Evolutionary conservation across 1,140 invertebrate species (phyloP).

Genomic region (Drosophila grimshawi): DNA sequence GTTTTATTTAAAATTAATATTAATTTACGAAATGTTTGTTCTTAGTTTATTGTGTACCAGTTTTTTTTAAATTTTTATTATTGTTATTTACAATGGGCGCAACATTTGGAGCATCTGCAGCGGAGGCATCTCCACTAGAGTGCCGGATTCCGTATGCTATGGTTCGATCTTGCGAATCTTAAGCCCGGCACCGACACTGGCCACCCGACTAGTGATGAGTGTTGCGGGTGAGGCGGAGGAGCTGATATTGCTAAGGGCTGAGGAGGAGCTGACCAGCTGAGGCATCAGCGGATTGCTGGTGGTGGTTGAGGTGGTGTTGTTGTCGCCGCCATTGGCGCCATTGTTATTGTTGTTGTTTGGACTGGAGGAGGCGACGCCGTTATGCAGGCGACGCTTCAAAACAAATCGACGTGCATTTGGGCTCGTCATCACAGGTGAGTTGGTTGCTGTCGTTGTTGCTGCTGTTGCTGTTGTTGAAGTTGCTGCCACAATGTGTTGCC

Average conservation of each 20-base stretch:
- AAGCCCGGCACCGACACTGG: conserved; percentile 46
- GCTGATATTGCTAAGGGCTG: background rate
- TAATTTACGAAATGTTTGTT: conserved; percentile 21
- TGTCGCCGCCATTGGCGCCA: conserved; percentile 34
- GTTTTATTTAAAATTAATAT: conserved; percentile 17
- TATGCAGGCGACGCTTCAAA: conserved; percentile 71
- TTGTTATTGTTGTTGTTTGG: conserved; percentile 34
- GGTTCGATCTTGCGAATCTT: conserved; percentile 76
- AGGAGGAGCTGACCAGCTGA: conserved; percentile 40
- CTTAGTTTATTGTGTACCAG: too few species aligned
- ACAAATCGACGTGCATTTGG: conserved; percentile 58
- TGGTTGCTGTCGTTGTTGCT: conserved; percentile 21
- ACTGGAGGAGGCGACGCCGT: conserved; percentile 34
- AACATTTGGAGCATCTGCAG: conserved; percentile 52
- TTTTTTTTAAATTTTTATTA: conserved; percentile 3
- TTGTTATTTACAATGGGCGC: conserved; percentile 62
- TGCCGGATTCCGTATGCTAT: conserved; percentile 34
- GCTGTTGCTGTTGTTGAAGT: conserved; percentile 9
- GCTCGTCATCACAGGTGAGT: conserved; percentile 35
- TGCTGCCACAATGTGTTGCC: background rate
- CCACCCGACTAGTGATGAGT: conserved; percentile 7
- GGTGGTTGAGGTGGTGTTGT: conserved; percentile 20
- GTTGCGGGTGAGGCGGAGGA: conserved; percentile 12
- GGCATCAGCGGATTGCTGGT: conserved; percentile 29
- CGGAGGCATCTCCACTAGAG: conserved; percentile 42